Percentiles rank a stretch among this genome's conserved stretches.
Evolutionary conservation across 2,113 vertebrate species (phyloP).

Genomic region (Hemicordylus capensis): DNA sequence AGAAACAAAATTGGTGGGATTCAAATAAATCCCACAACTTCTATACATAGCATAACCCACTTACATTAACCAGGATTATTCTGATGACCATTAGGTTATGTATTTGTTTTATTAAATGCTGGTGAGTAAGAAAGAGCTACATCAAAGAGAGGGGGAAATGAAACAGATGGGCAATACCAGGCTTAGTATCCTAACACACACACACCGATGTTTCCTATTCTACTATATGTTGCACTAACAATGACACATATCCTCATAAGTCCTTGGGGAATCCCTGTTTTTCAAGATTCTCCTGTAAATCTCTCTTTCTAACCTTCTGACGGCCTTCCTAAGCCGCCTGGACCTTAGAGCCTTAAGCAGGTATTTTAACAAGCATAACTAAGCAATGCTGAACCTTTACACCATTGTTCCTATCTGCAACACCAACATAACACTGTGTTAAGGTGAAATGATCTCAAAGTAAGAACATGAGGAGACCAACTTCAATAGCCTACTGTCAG

Average conservation of each 20-base stretch:
- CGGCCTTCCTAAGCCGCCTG: neutral
- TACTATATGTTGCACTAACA: neutral
- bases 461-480: neutral
- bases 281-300: rapidly evolving
- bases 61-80: neutral
- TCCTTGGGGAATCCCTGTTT: neutral
- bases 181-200: neutral
- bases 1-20: neutral
- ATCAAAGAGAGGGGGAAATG: conserved; percentile 41
- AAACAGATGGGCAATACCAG: neutral
- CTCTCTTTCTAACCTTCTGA: neutral
- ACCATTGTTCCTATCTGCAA: neutral
- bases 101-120: neutral
- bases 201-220: conserved; percentile 22
- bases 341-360: neutral
- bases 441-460: neutral
- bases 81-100: neutral
- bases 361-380: neutral
- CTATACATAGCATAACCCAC: neutral
- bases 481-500: neutral
- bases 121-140: neutral
- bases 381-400: neutral
- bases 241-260: neutral
- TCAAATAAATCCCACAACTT: neutral
- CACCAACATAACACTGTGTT: neutral